These are phyloP conservation scores for Polydrusus tereticollis DNA, from an alignment of 2,888 invertebrate genomes.

Conservation along the genomic window DNA sequence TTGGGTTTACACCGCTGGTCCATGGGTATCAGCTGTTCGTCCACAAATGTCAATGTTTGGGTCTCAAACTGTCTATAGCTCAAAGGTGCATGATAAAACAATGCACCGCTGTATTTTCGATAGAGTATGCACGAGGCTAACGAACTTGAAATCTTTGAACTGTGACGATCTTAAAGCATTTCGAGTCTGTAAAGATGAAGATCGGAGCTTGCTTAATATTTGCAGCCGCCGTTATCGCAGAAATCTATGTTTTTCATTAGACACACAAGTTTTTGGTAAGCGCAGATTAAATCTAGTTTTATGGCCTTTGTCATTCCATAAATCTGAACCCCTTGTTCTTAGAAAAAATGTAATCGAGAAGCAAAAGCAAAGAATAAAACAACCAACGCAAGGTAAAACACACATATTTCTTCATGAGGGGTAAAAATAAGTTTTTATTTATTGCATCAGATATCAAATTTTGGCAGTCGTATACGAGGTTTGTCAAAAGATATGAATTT, in stretches of 20 bases:
- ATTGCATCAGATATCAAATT: no score
- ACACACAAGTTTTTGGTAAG: not conserved
- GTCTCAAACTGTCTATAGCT: no score
- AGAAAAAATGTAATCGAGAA: no score
- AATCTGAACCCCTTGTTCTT: not conserved
- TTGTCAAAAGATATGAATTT: no score
- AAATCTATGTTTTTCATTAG: constrained; percentile 13
- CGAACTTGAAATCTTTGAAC: constrained; percentile 15
- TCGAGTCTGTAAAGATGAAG: constrained; percentile 13
- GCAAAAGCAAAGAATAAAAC: no score
- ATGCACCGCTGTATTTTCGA: constrained; percentile 17
- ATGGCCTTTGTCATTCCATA: not conserved
- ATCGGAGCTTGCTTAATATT: constrained; percentile 19
- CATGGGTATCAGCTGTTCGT: no score
- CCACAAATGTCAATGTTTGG: no score
- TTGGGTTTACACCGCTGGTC: no score
- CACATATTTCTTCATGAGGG: no score
- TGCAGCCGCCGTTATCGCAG: constrained; percentile 10
- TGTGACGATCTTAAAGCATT: constrained; percentile 22
- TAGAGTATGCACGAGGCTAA: constrained; percentile 10
- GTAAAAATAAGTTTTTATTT: no score
- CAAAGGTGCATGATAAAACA: not conserved
- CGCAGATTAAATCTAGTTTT: constrained; percentile 9
- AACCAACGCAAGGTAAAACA: no score
- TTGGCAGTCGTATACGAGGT: no score